Base-by-base conservation (phyloP, 2,113 vertebrate genomes). In the Bombycilla garrulus region DNA sequence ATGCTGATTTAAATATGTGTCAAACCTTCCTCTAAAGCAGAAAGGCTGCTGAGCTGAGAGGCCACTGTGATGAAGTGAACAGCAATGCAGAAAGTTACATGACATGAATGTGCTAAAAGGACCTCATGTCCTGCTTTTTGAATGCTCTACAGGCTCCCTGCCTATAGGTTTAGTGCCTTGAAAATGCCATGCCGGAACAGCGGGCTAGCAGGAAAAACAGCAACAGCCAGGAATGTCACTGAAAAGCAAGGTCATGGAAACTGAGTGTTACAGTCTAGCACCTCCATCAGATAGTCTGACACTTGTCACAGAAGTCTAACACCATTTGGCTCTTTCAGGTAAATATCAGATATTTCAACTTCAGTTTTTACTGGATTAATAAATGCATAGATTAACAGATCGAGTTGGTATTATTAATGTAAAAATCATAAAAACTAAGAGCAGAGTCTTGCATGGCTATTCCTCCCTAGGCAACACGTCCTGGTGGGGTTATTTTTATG, bases 401-500 rank as follows among this genome's bases (percentile, higher is more conserved):
- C 2, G 11, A 73, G 21, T 31, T 36, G 38, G 10, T 47, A 73
- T 3, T 38, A 36, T 19, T 51, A 3, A 8, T 1, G 0, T 48
- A 77, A 44, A 38, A 58, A 71, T 4, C 3, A 58, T 29, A 54
- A 4, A 15, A 79, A 73, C 44, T 31, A 64, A 57, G 31, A 89
- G 26, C 5, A 56, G 35, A 60, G 20, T 15, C 2, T 29, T 0
- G 1, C 2, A 5, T 1, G 1, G 48, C n/a, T 58, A 40, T 19
- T 60, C 57, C 36, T 64, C n/a, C 20, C n/a, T 11, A 35, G 21
- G 48, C 48, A 84, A 69, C 0, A 1, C 5, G 8, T 57, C 57
- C 84, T 50, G 48, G 33, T 0, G 0, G 20, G 26, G 77, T 82
- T 90, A 86, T 81, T 93, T 95, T 72, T 77, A 84, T 3, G 11